Conservation (phyloP, 2,113 vertebrate species). For the Gobius niger region DNA sequence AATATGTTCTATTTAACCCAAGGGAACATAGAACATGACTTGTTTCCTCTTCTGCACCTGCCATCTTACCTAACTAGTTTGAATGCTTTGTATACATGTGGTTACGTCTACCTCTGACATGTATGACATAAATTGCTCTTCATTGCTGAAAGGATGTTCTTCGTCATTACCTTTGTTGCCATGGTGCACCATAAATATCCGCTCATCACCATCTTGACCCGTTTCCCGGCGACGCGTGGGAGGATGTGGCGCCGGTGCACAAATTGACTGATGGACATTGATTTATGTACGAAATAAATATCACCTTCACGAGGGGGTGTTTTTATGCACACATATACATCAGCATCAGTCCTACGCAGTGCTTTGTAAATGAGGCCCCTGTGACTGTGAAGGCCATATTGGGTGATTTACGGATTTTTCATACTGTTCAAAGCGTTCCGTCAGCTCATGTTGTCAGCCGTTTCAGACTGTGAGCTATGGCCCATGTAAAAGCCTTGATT, state of each 20-base stretch:
- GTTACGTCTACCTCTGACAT: not conserved
- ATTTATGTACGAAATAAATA: conserved; percentile 9
- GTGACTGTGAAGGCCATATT: conserved; percentile 7
- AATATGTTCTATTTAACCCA: too few species aligned
- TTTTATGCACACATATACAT: conserved; percentile 14
- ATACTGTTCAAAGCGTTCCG: not conserved
- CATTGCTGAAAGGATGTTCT: not conserved
- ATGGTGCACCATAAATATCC: conserved; percentile 1
- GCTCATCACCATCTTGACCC: not conserved
- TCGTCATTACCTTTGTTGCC: not conserved
- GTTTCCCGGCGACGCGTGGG: not conserved
- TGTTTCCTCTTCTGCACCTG: too few species aligned
- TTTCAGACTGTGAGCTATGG: not conserved
- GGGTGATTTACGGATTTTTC: conserved; percentile 7
- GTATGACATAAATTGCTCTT: not conserved
- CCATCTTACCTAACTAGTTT: not conserved
- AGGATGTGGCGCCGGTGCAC: not conserved
- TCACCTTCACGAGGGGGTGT: conserved; percentile 6
- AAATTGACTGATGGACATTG: conserved; percentile 10
- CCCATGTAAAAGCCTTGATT: not conserved
- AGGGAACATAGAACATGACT: too few species aligned
- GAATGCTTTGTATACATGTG: not conserved
- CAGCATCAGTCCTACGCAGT: conserved; percentile 8
- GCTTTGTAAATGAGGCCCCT: conserved; percentile 7
- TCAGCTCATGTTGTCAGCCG: not conserved